Percentiles rank a stretch among this genome's conserved stretches.
phyloP scores from a whole-genome alignment of 2,888 invertebrate species.

The Drosophila koepferae region DNA sequence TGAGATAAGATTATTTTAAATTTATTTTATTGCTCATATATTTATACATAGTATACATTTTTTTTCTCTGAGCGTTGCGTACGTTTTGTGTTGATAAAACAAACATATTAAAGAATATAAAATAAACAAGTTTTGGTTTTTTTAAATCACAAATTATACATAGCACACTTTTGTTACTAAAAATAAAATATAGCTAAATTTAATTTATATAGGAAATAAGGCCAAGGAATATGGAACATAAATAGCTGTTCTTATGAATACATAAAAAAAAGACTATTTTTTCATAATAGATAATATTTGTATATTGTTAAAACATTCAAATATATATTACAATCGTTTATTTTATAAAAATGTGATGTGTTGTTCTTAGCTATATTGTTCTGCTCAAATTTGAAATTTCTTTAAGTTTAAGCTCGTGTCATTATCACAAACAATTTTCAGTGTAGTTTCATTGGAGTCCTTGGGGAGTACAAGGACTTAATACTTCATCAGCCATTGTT shows the following conservation, averaged over 20 bases:
- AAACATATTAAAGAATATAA: background rate
- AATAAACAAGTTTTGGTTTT: background rate
- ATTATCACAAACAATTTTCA: background rate
- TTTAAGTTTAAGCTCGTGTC: background rate
- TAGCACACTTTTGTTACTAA: background rate
- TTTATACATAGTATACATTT: background rate
- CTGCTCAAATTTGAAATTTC: background rate
- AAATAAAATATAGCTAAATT: background rate
- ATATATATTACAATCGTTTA: too few species aligned
- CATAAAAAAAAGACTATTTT: too few species aligned
- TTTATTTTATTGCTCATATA: background rate
- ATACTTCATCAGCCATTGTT: constrained; percentile 12
- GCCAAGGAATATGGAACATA: background rate
- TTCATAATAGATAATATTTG: background rate
- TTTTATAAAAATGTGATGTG: too few species aligned
- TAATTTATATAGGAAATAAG: background rate
- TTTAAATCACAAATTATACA: background rate
- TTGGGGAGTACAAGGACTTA: constrained; percentile 12
- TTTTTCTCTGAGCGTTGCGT: background rate
- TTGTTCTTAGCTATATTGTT: background rate
- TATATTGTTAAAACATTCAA: background rate
- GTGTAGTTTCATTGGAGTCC: constrained; percentile 10
- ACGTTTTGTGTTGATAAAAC: background rate
- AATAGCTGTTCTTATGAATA: too few species aligned
- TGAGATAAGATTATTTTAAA: constrained; percentile 18